Evolutionary conservation across 2,797 vertebrate genomes (phyloP), one percentile per base, ranked within the genome.

Genomic region (Acrossocheilus fasciatus): DNA sequence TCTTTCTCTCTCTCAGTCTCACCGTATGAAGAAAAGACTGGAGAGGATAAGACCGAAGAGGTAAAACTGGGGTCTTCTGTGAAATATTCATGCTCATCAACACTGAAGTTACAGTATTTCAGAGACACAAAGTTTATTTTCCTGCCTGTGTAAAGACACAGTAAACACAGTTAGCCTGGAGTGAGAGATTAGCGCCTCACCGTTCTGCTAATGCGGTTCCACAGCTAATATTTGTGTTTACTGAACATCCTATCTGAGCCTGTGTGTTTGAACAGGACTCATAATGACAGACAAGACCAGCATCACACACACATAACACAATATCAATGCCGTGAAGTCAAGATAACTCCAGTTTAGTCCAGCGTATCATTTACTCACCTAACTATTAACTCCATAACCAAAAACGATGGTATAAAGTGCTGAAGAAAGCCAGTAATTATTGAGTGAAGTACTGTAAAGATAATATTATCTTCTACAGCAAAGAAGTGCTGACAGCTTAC

Each of bases 151-250:
- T 41, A 45, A 80, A 84, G 23, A 69, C 26, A 52, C 26, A 2
- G 34, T 47, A 47, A 78, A 82, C 79, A 50, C 54, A 74, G 39
- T 2, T 62, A 57, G 72, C 57, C 72, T 85, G 34, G 54, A 69
- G 30, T 30, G 26, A 52, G 70, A 45, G 83, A 73, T 81, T 78
- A 76, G 11, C 0, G 36, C 23, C 68, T 64, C 2, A 2, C 14
- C 18, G 30, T 52, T 79, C 83, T 39, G 64, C 72, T 64, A 77
- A 76, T 66, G 17, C n/a, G 57, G 30, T 74, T 54, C 69, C 5
- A 79, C 45, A 50, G 68, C 79, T 68, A 85, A 87, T 85, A 79
- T 75, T 79, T 75, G 57, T 59, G 64, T 79, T 79, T 82, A 79
- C 88, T 47, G 66, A 73, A 57, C 39, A 4, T 73, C 66, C 59